These are phyloP conservation scores for Danio tinwini DNA, from an alignment of 2,797 vertebrate genomes.

Conservation along the genomic window DNA sequence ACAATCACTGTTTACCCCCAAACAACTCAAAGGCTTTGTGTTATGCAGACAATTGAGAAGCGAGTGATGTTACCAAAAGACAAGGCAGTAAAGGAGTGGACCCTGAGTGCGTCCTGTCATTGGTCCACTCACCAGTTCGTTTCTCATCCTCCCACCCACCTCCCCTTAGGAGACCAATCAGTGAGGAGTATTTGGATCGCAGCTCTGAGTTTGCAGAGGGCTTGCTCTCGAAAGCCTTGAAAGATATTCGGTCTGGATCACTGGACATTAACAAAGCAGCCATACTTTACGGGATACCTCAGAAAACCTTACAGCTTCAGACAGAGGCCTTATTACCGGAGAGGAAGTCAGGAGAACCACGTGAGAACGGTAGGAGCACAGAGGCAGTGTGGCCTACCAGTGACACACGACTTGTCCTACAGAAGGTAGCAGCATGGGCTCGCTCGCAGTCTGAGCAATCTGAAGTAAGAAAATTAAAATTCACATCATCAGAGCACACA, in stretches of 20 bases:
- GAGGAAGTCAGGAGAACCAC: constrained; percentile 83
- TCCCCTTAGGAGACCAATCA: constrained; percentile 96
- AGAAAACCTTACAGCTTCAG: constrained; percentile 93
- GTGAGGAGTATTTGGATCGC: constrained; percentile 98
- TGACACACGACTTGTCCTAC: constrained; percentile 91
- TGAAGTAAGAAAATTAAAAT: constrained; percentile 86
- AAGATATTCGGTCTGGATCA: constrained; percentile 98
- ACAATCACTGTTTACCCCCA: constrained; percentile 58
- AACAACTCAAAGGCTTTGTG: constrained; percentile 87
- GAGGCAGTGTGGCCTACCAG: constrained; percentile 85
- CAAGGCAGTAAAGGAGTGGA: constrained; percentile 99
- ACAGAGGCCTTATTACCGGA: constrained; percentile 83
- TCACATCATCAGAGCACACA: constrained; percentile 82
- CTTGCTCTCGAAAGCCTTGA: constrained; percentile 99
- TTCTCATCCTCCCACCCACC: constrained; percentile 91
- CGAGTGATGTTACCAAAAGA: constrained; percentile 99
- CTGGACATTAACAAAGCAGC: constrained; percentile 97
- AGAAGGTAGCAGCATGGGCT: constrained; percentile 95
- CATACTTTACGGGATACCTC: constrained; percentile 99
- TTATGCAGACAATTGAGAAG: constrained; percentile 82
- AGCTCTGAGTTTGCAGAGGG: constrained; percentile 99
- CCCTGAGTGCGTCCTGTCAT: constrained; percentile 95
- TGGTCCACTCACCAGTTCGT: constrained; percentile 91
- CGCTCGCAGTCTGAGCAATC: constrained; percentile 87
- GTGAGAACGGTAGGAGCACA: constrained; percentile 83